A percentile compares a stretch with the other conserved stretches of the same genome.
phyloP scores from a whole-genome alignment of 1,140 invertebrate genomes.

The Popillia japonica region DNA sequence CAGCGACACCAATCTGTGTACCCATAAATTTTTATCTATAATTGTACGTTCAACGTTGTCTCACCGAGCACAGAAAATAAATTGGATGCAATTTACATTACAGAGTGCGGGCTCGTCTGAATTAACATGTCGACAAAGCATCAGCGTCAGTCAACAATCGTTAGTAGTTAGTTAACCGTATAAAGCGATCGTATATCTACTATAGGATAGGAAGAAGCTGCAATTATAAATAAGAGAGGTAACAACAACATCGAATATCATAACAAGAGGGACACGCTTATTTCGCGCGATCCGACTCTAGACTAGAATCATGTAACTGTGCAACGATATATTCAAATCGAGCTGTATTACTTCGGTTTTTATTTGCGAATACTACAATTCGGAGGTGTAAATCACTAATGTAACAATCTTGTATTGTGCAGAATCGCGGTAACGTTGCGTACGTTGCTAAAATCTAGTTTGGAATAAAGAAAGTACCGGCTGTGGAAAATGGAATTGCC shows the following conservation, averaged over 20 bases:
- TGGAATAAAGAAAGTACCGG: not conserved
- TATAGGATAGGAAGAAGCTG: not conserved
- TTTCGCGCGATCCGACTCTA: not conserved
- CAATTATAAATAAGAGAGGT: not conserved
- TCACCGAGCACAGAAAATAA: slow-evolving; percentile 8
- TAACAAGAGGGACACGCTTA: not conserved
- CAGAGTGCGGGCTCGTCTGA: slow-evolving; percentile 1
- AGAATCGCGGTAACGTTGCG: not conserved
- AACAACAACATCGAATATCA: not conserved
- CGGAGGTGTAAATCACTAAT: not conserved
- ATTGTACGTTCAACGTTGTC: not conserved
- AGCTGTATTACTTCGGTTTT: not conserved
- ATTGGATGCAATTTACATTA: slow-evolving; percentile 27
- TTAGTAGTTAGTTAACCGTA: not conserved
- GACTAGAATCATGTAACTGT: not conserved
- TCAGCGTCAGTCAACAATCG: slow-evolving; percentile 20
- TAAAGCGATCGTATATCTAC: not conserved
- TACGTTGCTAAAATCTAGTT: not conserved
- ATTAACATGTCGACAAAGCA: slow-evolving; percentile 22
- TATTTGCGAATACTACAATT: not conserved
- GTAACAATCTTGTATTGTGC: not conserved
- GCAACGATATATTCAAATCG: not conserved
- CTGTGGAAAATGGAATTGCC: slow-evolving; percentile 10
- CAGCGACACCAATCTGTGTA: not conserved
- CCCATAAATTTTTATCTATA: not conserved